Conservation (phyloP, 2,797 vertebrate genomes). For the Mus minutoides region DNA sequence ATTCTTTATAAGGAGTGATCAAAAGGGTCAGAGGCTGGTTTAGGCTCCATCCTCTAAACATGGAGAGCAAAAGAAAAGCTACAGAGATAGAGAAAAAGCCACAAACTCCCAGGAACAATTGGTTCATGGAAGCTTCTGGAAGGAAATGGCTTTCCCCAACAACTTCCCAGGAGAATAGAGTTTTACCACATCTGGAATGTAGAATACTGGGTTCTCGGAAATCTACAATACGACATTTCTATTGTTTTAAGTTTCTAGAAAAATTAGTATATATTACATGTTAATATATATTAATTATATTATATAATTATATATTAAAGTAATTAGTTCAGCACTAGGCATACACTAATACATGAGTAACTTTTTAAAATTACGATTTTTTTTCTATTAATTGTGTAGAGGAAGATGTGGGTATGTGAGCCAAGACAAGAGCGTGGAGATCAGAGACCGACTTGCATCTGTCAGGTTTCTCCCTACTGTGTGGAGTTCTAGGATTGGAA, state of each 20-base stretch:
- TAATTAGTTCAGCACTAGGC: background rate
- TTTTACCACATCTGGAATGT: background rate
- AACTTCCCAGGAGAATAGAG: background rate
- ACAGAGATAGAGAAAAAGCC: background rate
- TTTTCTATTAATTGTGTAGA: background rate
- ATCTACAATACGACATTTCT: background rate
- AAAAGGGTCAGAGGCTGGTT: background rate
- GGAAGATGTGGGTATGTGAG: background rate
- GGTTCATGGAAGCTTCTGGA: background rate
- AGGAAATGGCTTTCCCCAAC: background rate
- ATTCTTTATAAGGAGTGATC: background rate
- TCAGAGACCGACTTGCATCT: background rate
- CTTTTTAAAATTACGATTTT: background rate
- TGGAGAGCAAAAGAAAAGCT: background rate
- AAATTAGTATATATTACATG: background rate
- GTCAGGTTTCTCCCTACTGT: background rate
- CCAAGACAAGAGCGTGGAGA: background rate
- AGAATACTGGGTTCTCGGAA: background rate
- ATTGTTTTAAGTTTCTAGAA: background rate
- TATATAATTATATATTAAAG: background rate
- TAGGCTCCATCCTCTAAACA: no score
- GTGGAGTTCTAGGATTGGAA: no score
- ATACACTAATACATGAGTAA: background rate
- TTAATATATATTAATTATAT: background rate
- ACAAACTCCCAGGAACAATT: no score